Base-by-base conservation (phyloP, 2,113 vertebrate genomes). In the Gorilla gorilla region DNA sequence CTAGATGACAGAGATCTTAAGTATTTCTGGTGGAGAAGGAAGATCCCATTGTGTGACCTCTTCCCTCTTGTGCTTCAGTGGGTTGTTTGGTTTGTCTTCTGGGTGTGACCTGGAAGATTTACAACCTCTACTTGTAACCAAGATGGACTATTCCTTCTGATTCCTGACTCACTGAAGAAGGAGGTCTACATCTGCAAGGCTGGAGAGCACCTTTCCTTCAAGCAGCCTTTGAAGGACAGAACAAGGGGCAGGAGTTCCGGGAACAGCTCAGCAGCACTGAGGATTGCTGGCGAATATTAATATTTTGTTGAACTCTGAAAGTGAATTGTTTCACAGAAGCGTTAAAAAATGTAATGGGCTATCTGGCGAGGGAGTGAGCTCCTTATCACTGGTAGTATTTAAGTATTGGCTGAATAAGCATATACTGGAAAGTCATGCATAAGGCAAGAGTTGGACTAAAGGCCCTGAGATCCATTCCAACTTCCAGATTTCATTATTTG, bases 281-380 rank as follows among this genome's bases (percentile, higher is more conserved):
- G 9, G 57, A 89, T n/a, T 96, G 9, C 75, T 57, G 32, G 8
- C 23, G 14, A 82, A 79, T 68, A 45, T 93, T 52, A 50, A 10
- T 90, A 73, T 96, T 93, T 75, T 93, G 59, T 92, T 94, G n/a
- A 87, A 87, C 90, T 90, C 78, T 90, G 22, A n/a, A 93, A 80
- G 32, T 55, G 13, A 86, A n/a, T 40, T 96, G 18, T 38, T 94
- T 86, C 30, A 12, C 45, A 50, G 27, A 82, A 59, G 20, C 66
- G 12, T 68, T 95, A 64, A 95, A 13, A 78, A 86, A 90, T 88
- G 20, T 66, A 72, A 59, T 38, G 48, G 35, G 25, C 68, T 88
- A 23, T 25, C 35, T 52, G 18, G 40, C 55, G 55, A 82, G 75
- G 10, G 84, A 55, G 8, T 40, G 11, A 72, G 43, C 22, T 90